phyloP scores from a whole-genome alignment of 2,888 invertebrate species.

The Andrena praecox region DNA sequence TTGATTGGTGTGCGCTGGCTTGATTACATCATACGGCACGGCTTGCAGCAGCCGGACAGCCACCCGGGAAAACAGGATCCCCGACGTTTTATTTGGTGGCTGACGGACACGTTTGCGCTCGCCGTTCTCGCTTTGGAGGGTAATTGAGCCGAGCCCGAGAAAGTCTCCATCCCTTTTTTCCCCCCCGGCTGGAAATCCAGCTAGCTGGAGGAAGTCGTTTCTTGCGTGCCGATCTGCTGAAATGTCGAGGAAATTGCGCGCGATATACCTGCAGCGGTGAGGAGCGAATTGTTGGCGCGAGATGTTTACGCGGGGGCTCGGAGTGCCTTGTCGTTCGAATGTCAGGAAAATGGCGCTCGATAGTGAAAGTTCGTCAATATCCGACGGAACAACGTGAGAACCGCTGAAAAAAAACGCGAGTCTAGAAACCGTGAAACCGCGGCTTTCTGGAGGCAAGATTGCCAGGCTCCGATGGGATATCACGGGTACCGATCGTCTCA shows the following conservation, averaged over 20 bases:
- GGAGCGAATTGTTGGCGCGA: no score
- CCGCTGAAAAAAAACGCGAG: neutral
- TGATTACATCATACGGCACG: slow-evolving; percentile 41
- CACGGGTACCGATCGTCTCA: neutral
- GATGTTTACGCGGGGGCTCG: no score
- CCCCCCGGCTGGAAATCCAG: slow-evolving; percentile 2
- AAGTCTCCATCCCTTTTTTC: neutral
- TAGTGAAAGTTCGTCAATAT: neutral
- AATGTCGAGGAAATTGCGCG: neutral
- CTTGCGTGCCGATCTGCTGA: neutral
- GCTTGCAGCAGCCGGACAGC: slow-evolving; percentile 9
- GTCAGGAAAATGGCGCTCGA: neutral
- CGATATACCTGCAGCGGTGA: no score
- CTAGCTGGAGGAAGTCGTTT: slow-evolving; percentile 9
- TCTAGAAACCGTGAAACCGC: neutral
- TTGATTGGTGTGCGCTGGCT: slow-evolving; percentile 39
- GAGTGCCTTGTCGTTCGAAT: no score
- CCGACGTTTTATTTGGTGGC: slow-evolving; percentile 34
- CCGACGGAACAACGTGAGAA: neutral
- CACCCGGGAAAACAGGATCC: slow-evolving; percentile 41
- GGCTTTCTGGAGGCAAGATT: neutral
- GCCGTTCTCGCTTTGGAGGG: slow-evolving; percentile 18
- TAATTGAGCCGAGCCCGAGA: slow-evolving; percentile 26
- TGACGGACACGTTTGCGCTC: slow-evolving; percentile 6
- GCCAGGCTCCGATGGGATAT: neutral